Conservation (phyloP, 2,113 vertebrate species). For the Pelusios castaneus region DNA sequence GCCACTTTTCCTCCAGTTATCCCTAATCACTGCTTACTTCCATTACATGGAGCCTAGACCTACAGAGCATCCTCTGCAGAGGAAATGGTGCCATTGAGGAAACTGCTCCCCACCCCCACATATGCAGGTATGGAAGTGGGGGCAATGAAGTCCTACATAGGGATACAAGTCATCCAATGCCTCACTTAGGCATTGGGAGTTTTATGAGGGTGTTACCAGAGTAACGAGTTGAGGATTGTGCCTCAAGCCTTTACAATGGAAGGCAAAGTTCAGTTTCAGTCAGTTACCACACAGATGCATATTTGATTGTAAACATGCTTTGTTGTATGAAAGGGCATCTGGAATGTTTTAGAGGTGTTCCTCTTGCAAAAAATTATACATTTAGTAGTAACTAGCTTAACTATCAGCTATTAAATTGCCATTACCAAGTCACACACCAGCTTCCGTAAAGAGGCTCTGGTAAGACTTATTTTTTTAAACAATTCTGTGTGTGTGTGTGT, state of each 20-base stretch:
- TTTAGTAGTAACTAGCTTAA: constrained; percentile 1
- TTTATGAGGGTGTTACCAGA: not conserved
- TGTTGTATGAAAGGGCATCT: not conserved
- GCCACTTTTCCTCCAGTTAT: not conserved
- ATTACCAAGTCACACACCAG: not conserved
- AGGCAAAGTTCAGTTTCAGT: not conserved
- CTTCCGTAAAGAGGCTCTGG: not conserved
- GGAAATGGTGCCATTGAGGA: not conserved
- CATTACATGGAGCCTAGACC: not conserved
- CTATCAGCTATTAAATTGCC: constrained; percentile 17
- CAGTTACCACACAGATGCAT: constrained; percentile 37
- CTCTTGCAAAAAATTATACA: constrained; percentile 1
- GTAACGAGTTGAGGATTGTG: not conserved
- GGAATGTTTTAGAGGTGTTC: not conserved
- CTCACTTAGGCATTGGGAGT: not conserved
- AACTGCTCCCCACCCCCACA: not conserved
- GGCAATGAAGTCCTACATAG: not conserved
- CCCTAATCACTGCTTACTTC: not conserved
- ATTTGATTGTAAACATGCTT: constrained; percentile 10
- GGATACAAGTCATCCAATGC: not conserved
- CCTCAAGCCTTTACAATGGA: not conserved
- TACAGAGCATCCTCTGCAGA: not conserved
- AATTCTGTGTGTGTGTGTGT: too few species aligned
- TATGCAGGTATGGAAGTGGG: not conserved
- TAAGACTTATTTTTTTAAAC: not conserved